Evolutionary conservation across 2,888 invertebrate genomes (phyloP), one percentile per base, ranked within the genome.

Genomic region (Polydesmus complanatus): DNA sequence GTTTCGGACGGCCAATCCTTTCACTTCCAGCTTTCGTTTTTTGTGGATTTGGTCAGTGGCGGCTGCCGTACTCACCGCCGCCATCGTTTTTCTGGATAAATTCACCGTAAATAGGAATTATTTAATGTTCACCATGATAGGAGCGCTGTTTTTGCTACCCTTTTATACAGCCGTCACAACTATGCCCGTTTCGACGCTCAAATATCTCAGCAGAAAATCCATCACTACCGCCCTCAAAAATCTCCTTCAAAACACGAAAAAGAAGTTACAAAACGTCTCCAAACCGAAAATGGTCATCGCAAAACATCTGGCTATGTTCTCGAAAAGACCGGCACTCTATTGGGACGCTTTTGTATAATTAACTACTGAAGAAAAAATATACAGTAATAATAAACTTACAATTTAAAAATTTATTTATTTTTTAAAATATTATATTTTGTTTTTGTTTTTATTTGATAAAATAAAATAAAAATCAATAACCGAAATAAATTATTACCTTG

Each of bases 121-220:
- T 37, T 49, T 63, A 19, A 63, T 63, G 63, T 63, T 62, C 48
- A 59, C 61, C 3, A 63, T 63, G 63, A 63, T 63, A 1, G 63
- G 59, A 1, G 62, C 63, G 52, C 26, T 63, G 54, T 63, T 63
- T 54, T 26, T 63, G 37, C 60, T 63, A 27, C 63, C 63, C 2
- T 47, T 63, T 18, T 63, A 58, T 27, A 63, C 63, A 3, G 63
- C 63, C 25, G 26, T 63, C n/a, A 63, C 63, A 19, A 63, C 63
- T 14, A 63, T 63, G 63, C 53, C 61, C 1, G 56, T 61, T 5
- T 22, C 60, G 19, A 56, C 49, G 27, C n/a, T 60, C 26, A 26
- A 53, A 25, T 53, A 53, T 23, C 23, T 53, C 23, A 53, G 11
- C 11, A 53, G 14, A 37, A 37, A 37, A 37, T 37, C 37, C 37